Base-by-base conservation (phyloP, 2,797 vertebrate genomes). In the Xerus rutilus region DNA sequence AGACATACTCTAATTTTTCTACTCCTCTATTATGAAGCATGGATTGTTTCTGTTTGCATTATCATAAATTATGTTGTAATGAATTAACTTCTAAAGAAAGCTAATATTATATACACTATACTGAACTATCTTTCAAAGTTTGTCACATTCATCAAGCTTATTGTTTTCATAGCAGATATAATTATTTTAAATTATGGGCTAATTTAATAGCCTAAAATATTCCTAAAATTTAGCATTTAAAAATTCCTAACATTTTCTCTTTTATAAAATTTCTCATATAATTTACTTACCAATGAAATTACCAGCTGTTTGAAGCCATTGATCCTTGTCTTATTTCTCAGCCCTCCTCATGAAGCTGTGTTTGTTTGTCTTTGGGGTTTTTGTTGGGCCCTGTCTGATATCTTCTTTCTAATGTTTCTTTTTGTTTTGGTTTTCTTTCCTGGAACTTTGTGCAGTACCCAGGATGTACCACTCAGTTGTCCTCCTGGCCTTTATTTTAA, bases 41-140 rank as follows among this genome's bases (percentile, higher is more conserved):
- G 49, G 64, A 32, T 43, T 84, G n/a, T 94, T 93, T 49, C 76
- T 54, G 2, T 59, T 86, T 76, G 69, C 57, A 62, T 39, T 86
- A 59, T 77, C 79, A 76, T 91, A 91, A 86, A 74, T 93, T 93
- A 2, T 78, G 8, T 72, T 93, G 12, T n/a, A 78, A 77, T 39
- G 32, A 83, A 64, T 85, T 86, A 78, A 87, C 28, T 57, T 92
- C 57, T 76, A 72, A 74, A 69, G 67, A 84, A 94, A 76, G 28
- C 83, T 65, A 84, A 57, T 64, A 73, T 89, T 86, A 79, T 35
- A 35, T n/a, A 54, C 59, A 89, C 21, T 12, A 30, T 49, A 23
- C 4, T 85, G 17, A 57, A 64, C 20, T 76, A 20, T 62, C 62
- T 81, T 85, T 65, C 49, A 74, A 65, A 90, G 23, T 81, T 93